These are phyloP conservation scores for Epiblema foenella DNA, from an alignment of 2,888 invertebrate genomes.

Conservation along the genomic window DNA sequence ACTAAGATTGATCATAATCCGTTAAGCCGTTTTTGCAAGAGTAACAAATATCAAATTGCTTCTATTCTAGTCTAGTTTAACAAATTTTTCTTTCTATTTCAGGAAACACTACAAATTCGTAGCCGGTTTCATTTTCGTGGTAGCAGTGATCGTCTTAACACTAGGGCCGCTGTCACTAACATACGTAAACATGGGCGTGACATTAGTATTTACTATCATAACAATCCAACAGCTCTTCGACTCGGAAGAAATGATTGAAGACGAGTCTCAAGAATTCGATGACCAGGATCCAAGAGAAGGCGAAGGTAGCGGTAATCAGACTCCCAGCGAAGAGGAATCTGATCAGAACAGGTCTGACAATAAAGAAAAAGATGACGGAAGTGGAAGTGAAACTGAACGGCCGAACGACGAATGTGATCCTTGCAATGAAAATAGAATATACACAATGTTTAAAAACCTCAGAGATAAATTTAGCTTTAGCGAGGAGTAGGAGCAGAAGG, in stretches of 20 bases:
- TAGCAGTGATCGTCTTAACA: constrained; percentile 83
- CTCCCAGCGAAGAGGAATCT: constrained; percentile 9
- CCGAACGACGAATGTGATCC: constrained; percentile 61
- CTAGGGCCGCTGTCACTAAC: constrained; percentile 86
- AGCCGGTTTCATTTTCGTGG: constrained; percentile 77
- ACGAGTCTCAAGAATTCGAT: constrained; percentile 21
- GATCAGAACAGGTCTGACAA: constrained; percentile 43
- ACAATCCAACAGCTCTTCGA: constrained; percentile 84
- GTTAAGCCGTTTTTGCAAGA: too few species aligned
- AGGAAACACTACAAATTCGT: constrained; percentile 79
- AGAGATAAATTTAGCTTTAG: constrained; percentile 70
- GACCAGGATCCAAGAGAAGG: constrained; percentile 3
- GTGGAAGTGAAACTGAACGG: constrained; percentile 40
- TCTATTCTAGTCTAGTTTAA: too few species aligned
- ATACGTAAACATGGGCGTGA: constrained; percentile 85
- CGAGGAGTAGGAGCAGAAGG: constrained; percentile 48
- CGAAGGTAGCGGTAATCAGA: constrained; percentile 10
- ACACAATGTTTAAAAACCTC: constrained; percentile 65
- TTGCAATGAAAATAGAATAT: constrained; percentile 72
- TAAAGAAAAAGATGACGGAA: constrained; percentile 33
- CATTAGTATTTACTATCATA: constrained; percentile 81
- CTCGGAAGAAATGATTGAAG: constrained; percentile 50
- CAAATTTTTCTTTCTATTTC: constrained; percentile 56
- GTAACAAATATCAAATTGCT: too few species aligned
- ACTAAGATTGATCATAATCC: too few species aligned